Evolutionary conservation across 2,113 vertebrate genomes (phyloP).

Genomic region (Polypterus senegalus): DNA sequence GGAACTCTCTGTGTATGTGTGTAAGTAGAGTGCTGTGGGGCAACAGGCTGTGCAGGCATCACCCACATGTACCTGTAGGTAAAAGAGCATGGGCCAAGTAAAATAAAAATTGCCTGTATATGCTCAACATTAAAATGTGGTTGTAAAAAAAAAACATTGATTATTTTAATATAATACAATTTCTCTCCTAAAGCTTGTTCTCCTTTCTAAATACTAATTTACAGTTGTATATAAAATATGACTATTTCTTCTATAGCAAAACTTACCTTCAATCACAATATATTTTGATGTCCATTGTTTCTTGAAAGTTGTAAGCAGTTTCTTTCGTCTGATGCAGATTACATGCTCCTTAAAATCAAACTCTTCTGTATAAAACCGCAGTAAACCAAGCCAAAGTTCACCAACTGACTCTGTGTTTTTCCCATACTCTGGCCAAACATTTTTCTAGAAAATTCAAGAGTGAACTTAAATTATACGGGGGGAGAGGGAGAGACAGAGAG

Average conservation of each 20-base stretch:
- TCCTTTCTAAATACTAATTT: too few species aligned
- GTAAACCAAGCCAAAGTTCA: constrained; percentile 83
- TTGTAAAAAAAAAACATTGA: too few species aligned
- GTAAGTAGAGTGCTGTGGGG: too few species aligned
- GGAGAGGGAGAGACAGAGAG: constrained; percentile 18
- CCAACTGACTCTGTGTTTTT: constrained; percentile 75
- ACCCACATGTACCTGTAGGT: too few species aligned
- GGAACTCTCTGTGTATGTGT: too few species aligned
- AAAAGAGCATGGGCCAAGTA: too few species aligned
- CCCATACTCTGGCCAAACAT: constrained; percentile 62
- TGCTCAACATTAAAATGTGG: too few species aligned
- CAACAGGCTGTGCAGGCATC: too few species aligned
- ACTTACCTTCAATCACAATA: constrained; percentile 86
- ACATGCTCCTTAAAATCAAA: constrained; percentile 93
- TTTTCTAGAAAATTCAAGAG: constrained; percentile 42
- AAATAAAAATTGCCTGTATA: too few species aligned
- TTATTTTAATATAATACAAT: neutral
- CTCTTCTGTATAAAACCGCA: constrained; percentile 85
- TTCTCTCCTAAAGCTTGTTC: neutral
- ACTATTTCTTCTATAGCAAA: neutral
- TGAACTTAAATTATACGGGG: constrained; percentile 11
- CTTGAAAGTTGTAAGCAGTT: constrained; percentile 85
- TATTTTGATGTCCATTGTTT: constrained; percentile 96
- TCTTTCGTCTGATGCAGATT: constrained; percentile 72
- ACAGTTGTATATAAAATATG: neutral